A percentile compares a stretch with the other conserved stretches of the same genome.
These are phyloP conservation scores for Thumatha senex DNA, from an alignment of 2,888 invertebrate species.

Conservation along the genomic window DNA sequence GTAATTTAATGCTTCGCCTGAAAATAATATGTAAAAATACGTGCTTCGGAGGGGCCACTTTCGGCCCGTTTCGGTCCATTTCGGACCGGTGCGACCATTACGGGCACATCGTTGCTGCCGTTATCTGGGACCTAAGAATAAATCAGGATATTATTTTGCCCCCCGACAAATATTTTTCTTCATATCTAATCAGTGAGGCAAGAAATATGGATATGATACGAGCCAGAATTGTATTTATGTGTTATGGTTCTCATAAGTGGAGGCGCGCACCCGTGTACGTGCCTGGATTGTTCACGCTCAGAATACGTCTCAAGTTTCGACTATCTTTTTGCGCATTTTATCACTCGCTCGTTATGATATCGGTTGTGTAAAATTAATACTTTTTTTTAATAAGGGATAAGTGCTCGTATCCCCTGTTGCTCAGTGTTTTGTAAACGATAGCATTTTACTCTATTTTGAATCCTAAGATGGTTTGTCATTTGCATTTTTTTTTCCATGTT, in stretches of 20 bases:
- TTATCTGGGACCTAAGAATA: conserved; percentile 72
- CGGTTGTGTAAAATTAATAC: no score
- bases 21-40: conserved; percentile 78
- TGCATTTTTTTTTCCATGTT: no score
- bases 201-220: conserved; percentile 66
- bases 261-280: conserved; percentile 31
- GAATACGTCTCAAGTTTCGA: conserved; percentile 6
- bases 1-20: conserved; percentile 73
- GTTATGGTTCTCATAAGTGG: conserved; percentile 45
- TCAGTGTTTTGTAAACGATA: no score
- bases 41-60: conserved; percentile 56
- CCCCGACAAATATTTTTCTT: conserved; percentile 66
- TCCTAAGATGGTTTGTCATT: no score
- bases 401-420: no score
- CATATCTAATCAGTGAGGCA: conserved; percentile 74
- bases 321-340: background rate
- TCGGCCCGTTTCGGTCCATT: conserved; percentile 58
- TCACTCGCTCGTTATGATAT: conserved; percentile 6
- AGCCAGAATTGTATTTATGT: conserved; percentile 56
- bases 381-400: no score
- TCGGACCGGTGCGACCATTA: conserved; percentile 56
- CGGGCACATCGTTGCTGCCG: conserved; percentile 65
- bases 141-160: conserved; percentile 75
- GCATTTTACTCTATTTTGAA: no score
- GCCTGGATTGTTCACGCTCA: conserved; percentile 18